Evolutionary conservation across 2,888 invertebrate species (phyloP).

Genomic region (Subacronicta megacephala): DNA sequence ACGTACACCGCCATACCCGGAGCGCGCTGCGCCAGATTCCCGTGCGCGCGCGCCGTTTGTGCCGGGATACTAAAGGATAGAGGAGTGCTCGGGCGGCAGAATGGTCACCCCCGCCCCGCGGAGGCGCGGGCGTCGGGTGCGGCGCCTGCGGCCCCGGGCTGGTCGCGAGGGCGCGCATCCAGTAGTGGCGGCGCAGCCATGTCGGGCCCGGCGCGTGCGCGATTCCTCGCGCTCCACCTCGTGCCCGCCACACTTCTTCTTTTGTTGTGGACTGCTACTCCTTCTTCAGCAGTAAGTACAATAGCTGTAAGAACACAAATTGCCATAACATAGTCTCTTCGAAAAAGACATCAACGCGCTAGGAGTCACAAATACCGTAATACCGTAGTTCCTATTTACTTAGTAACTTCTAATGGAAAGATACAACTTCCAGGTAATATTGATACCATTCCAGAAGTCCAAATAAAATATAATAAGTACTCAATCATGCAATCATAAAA

Average conservation of each 20-base stretch:
- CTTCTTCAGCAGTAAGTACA: conserved; percentile 80
- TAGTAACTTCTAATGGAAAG: not conserved
- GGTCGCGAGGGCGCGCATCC: conserved; percentile 78
- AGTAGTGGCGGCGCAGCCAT: conserved; percentile 88
- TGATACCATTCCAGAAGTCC: not conserved
- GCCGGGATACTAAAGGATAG: conserved; percentile 88
- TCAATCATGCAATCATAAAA: not conserved
- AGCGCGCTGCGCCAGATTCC: conserved; percentile 86
- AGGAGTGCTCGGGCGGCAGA: conserved; percentile 79
- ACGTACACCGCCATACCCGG: conserved; percentile 87
- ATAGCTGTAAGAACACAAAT: conserved; percentile 24
- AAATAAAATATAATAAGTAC: not conserved
- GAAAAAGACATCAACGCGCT: conserved; percentile 72
- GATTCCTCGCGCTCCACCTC: conserved; percentile 76
- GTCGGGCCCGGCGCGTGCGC: conserved; percentile 88
- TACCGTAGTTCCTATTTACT: too few species aligned
- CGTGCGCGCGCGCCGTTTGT: conserved; percentile 88
- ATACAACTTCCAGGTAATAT: not conserved
- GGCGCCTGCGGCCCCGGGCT: conserved; percentile 64
- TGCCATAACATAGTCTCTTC: conserved; percentile 7
- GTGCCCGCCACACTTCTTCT: conserved; percentile 77
- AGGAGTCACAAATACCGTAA: conserved; percentile 10
- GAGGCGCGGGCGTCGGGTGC: conserved; percentile 61
- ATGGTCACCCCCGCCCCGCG: conserved; percentile 78
- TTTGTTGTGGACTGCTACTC: conserved; percentile 69